A percentile compares a stretch with the other conserved stretches of the same genome.
Evolutionary conservation across 2,888 invertebrate genomes (phyloP).

Genomic region (Heliconius aoede): DNA sequence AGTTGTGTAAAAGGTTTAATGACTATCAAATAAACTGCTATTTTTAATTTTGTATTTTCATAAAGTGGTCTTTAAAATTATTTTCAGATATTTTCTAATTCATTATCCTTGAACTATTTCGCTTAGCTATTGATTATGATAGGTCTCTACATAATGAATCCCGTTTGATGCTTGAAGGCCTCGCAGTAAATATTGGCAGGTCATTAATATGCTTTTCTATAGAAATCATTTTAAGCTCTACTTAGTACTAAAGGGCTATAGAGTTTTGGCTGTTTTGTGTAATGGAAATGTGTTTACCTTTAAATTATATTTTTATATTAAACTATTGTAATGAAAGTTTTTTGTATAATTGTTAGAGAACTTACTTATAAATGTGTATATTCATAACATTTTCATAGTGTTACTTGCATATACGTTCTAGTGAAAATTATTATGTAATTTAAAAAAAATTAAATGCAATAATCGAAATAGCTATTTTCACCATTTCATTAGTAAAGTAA

Average conservation of each 20-base stretch:
- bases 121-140: conserved; percentile 21
- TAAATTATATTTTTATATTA: neutral
- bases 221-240: conserved; percentile 9
- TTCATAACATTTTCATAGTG: no score
- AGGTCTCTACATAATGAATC: conserved; percentile 15
- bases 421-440: no score
- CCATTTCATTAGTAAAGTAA: no score
- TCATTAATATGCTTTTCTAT: conserved; percentile 13
- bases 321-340: neutral
- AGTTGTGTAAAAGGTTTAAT: no score
- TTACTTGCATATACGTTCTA: no score
- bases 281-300: neutral
- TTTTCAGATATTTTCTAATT: neutral
- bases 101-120: conserved; percentile 27
- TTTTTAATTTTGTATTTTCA: neutral
- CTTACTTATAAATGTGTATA: no score
- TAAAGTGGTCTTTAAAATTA: neutral
- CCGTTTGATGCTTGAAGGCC: neutral
- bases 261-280: neutral
- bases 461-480: no score
- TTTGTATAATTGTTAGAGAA: neutral
- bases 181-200: conserved; percentile 16
- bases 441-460: no score
- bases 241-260: conserved; percentile 14
- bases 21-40: no score